Percentiles rank a stretch among this genome's conserved stretches.
Evolutionary conservation across 2,113 vertebrate species (phyloP).

Genomic region (Seriola aureovittata): DNA sequence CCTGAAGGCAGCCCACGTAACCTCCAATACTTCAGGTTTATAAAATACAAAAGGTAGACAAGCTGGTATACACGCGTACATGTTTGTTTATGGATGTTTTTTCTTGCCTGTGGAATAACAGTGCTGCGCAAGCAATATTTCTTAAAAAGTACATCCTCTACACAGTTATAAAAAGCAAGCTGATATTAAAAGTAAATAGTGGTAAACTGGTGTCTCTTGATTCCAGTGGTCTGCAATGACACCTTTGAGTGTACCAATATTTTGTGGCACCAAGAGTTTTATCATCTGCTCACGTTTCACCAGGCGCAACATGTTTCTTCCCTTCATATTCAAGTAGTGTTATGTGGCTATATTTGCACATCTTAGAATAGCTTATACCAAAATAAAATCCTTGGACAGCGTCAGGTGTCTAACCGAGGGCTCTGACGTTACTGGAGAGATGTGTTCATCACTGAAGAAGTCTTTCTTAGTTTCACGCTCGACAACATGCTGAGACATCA

Average conservation of each 20-base stretch:
- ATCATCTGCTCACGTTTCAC: constrained; percentile 71
- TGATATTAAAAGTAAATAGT: constrained; percentile 80
- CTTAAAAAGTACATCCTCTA: constrained; percentile 77
- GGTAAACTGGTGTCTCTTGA: constrained; percentile 80
- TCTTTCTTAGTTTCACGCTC: constrained; percentile 60
- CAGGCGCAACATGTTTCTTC: constrained; percentile 72
- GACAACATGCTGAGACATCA: constrained; percentile 74
- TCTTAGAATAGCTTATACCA: constrained; percentile 85
- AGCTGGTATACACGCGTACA: constrained; percentile 79
- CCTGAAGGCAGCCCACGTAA: constrained; percentile 71
- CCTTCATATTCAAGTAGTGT: constrained; percentile 87
- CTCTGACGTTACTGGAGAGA: constrained; percentile 62
- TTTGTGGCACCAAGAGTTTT: constrained; percentile 78
- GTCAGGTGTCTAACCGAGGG: constrained; percentile 61
- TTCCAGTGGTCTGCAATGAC: constrained; percentile 80
- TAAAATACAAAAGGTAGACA: constrained; percentile 79
- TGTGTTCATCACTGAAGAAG: constrained; percentile 58
- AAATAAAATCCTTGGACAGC: constrained; percentile 79
- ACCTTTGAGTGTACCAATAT: constrained; percentile 77
- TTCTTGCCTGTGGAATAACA: constrained; percentile 77
- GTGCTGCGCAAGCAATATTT: constrained; percentile 77
- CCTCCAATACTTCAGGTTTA: constrained; percentile 80
- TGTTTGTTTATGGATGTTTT: constrained; percentile 71
- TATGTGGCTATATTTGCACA: constrained; percentile 80
- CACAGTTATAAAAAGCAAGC: constrained; percentile 78